A percentile compares a stretch with the other conserved stretches of the same genome.
These are phyloP conservation scores for Tenthredo amoena DNA, from an alignment of 2,888 invertebrate genomes.

Conservation along the genomic window DNA sequence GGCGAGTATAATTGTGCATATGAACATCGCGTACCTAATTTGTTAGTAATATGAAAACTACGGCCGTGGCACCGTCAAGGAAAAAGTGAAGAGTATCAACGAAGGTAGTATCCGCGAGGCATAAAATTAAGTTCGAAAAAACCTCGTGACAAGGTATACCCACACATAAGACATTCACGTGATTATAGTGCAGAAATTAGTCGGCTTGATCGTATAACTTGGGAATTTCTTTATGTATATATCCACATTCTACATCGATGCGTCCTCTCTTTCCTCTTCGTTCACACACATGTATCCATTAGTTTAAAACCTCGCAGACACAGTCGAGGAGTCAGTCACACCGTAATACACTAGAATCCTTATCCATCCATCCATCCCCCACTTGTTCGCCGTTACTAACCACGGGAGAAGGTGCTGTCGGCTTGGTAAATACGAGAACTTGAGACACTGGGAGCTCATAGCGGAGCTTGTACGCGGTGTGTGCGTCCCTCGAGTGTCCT, in stretches of 20 bases:
- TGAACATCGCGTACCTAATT: background rate
- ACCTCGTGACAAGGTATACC: background rate
- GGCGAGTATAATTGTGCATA: too few species aligned
- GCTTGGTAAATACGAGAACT: conserved; percentile 53
- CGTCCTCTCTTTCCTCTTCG: background rate
- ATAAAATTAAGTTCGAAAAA: background rate
- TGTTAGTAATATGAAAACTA: background rate
- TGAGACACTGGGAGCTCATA: conserved; percentile 42
- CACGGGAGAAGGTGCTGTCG: conserved; percentile 53
- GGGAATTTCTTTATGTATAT: background rate
- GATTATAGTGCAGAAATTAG: background rate
- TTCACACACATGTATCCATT: background rate
- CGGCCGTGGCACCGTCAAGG: background rate
- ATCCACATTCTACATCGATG: background rate
- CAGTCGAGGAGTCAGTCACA: conserved; percentile 17
- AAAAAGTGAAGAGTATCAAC: background rate
- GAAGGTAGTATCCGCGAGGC: background rate
- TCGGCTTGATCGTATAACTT: background rate
- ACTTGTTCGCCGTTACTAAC: conserved; percentile 38
- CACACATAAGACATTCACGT: background rate
- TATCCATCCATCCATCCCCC: conserved; percentile 43
- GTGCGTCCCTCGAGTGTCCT: conserved; percentile 39
- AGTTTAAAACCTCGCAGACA: background rate
- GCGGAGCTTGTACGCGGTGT: conserved; percentile 35
- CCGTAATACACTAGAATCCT: background rate